phyloP scores from a whole-genome alignment of 2,888 invertebrate species.

The Nephrotoma guestfalica region DNA sequence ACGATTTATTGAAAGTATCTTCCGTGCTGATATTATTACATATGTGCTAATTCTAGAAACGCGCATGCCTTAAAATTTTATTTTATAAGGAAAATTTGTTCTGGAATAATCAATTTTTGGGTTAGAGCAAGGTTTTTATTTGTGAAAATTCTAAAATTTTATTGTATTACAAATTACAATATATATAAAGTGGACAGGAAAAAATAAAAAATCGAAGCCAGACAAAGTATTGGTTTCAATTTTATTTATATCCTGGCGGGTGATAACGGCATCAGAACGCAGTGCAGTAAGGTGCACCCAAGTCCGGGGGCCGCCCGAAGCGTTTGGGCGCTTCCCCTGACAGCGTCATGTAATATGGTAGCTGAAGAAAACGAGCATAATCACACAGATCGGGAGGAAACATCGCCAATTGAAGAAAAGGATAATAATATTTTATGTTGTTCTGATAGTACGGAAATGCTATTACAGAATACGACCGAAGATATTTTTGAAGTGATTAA shows the following conservation, averaged over 20 bases:
- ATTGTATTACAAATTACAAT: background rate
- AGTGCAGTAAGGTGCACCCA: conserved; percentile 50
- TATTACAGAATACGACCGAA: conserved; percentile 35
- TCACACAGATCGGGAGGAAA: conserved; percentile 29
- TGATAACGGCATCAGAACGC: conserved; percentile 30
- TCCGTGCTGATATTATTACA: background rate
- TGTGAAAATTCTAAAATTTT: background rate
- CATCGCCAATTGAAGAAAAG: conserved; percentile 29
- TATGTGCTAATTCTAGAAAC: background rate
- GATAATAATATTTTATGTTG: conserved; percentile 29
- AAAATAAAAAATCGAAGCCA: background rate
- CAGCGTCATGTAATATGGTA: conserved; percentile 65
- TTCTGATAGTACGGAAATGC: conserved; percentile 30
- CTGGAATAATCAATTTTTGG: background rate
- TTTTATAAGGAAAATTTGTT: background rate
- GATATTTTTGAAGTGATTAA: conserved; percentile 76
- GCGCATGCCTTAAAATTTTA: background rate
- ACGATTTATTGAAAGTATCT: background rate
- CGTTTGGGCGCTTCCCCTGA: conserved; percentile 73
- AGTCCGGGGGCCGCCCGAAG: conserved; percentile 81
- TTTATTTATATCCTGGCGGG: conserved; percentile 28
- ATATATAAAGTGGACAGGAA: too few species aligned
- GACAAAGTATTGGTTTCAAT: background rate
- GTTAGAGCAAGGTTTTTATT: background rate
- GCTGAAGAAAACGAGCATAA: conserved; percentile 47